Conservation (phyloP, 2,888 invertebrate genomes). For the Lycia hirtaria region DNA sequence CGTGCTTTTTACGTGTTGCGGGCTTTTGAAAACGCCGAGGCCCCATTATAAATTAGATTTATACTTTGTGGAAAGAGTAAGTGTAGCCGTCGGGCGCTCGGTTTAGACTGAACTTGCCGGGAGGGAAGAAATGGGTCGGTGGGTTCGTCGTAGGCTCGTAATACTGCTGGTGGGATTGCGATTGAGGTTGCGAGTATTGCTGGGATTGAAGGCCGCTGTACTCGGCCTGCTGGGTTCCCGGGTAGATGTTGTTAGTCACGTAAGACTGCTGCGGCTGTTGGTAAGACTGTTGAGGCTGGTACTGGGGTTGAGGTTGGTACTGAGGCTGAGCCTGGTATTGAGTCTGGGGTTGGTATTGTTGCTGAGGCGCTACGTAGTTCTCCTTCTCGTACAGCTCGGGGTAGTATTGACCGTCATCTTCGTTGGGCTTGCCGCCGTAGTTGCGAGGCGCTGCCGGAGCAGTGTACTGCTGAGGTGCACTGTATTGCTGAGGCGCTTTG, state of each 20-base stretch:
- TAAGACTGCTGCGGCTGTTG: slow-evolving; percentile 57
- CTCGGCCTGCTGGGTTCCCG: slow-evolving; percentile 78
- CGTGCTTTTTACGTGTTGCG: slow-evolving; percentile 71
- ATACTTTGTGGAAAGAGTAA: slow-evolving; percentile 91
- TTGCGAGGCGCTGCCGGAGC: slow-evolving; percentile 80
- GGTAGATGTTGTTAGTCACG: slow-evolving; percentile 78
- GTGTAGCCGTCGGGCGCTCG: slow-evolving; percentile 95
- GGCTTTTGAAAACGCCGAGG: slow-evolving; percentile 70
- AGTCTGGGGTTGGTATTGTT: slow-evolving; percentile 63
- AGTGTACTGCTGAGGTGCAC: slow-evolving; percentile 78
- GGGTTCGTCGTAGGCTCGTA: slow-evolving; percentile 87
- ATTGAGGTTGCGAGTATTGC: slow-evolving; percentile 58
- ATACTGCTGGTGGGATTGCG: slow-evolving; percentile 69
- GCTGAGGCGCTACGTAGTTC: slow-evolving; percentile 72
- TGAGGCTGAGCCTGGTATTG: slow-evolving; percentile 65
- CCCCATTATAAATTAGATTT: slow-evolving; percentile 66
- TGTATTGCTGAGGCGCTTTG: slow-evolving; percentile 71
- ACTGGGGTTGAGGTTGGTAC: slow-evolving; percentile 65
- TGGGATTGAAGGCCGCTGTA: slow-evolving; percentile 76
- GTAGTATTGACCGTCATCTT: slow-evolving; percentile 83
- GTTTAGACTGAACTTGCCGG: slow-evolving; percentile 94
- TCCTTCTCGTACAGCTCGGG: slow-evolving; percentile 80
- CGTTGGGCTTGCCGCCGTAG: slow-evolving; percentile 77
- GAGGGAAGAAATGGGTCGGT: slow-evolving; percentile 92
- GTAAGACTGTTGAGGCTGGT: slow-evolving; percentile 60